These are phyloP conservation scores for Parapsyche elsis DNA, from an alignment of 1,140 invertebrate species.

Conservation along the genomic window DNA sequence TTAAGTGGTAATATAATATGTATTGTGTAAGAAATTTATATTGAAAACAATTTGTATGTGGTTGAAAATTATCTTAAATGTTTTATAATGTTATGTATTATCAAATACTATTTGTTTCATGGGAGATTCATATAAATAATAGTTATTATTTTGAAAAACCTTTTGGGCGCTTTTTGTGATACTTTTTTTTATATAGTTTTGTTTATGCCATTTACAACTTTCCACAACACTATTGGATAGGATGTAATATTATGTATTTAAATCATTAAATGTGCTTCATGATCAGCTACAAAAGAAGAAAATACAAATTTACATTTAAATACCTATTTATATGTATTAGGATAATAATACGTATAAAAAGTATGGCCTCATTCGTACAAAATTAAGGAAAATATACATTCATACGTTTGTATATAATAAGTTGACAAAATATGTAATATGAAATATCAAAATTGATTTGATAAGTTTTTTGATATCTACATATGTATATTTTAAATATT, in stretches of 20 bases:
- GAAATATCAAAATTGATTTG: not conserved
- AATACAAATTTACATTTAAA: too few relatives aligned
- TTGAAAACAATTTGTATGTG: not conserved
- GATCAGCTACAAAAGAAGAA: too few relatives aligned
- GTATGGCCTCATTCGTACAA: slow-evolving; percentile 13
- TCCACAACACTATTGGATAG: too few relatives aligned
- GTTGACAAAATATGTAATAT: not conserved
- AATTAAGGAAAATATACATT: not conserved
- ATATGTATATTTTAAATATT: not conserved
- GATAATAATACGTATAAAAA: not conserved
- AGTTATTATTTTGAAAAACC: not conserved
- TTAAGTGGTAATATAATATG: not conserved
- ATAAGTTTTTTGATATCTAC: slow-evolving; percentile 3
- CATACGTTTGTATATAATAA: not conserved
- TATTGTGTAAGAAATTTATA: not conserved
- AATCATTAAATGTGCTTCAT: too few relatives aligned
- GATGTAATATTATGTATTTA: too few relatives aligned
- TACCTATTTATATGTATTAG: not conserved
- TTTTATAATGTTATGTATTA: not conserved
- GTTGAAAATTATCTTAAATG: not conserved
- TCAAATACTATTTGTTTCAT: too few relatives aligned
- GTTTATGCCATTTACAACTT: too few relatives aligned
- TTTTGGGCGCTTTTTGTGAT: not conserved
- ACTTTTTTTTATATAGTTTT: not conserved
- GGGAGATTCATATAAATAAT: not conserved